Evolutionary conservation across 2,888 invertebrate species (phyloP).

Genomic region (Drosophila affinis): DNA sequence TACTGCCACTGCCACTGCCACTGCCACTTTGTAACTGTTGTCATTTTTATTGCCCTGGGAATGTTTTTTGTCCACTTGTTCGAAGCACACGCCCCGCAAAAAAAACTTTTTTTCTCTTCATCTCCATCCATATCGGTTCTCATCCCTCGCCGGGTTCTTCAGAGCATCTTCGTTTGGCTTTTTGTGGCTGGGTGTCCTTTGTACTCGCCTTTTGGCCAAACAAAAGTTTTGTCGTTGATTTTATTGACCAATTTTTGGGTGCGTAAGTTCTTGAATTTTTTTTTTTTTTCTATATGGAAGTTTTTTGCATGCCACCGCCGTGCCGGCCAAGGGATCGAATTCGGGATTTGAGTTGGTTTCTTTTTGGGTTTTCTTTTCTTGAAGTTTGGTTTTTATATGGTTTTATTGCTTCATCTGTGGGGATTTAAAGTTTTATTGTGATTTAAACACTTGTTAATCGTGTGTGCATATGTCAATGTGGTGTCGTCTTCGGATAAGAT

Average conservation of each 20-base stretch:
- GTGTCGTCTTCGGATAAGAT: conserved; percentile 45
- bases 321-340: conserved; percentile 28
- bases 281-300: conserved; percentile 32
- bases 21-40: conserved; percentile 80
- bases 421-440: conserved; percentile 80
- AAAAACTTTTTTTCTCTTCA: conserved; percentile 35
- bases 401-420: conserved; percentile 75
- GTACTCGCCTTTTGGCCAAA: conserved; percentile 50
- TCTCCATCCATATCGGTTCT: background rate
- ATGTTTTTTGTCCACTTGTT: conserved; percentile 75
- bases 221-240: conserved; percentile 79
- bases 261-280: conserved; percentile 65
- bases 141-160: conserved; percentile 21
- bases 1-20: conserved; percentile 57
- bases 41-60: conserved; percentile 80
- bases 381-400: conserved; percentile 66
- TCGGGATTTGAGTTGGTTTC: conserved; percentile 55
- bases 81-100: conserved; percentile 67
- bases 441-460: conserved; percentile 80
- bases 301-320: conserved; percentile 67
- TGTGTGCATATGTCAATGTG: conserved; percentile 75
- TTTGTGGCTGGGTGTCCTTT: conserved; percentile 72
- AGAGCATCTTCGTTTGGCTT: conserved; percentile 12
- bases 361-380: conserved; percentile 52
- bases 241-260: conserved; percentile 79